phyloP scores from a whole-genome alignment of 2,888 invertebrate genomes.

The Eupithecia abbreviata region DNA sequence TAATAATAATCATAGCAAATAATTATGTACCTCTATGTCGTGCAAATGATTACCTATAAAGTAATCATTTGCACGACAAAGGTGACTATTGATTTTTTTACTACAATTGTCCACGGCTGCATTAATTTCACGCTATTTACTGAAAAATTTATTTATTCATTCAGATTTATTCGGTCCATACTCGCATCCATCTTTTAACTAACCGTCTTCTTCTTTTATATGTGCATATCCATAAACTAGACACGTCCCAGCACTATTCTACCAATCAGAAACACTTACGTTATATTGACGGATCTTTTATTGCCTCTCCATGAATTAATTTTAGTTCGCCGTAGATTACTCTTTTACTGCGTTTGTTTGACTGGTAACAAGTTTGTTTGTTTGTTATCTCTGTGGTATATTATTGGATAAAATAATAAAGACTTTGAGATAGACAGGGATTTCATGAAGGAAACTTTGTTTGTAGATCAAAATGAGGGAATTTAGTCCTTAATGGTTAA shows the following conservation, averaged over 20 bases:
- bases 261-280: slow-evolving; percentile 39
- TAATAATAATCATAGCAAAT: too few relatives aligned
- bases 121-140: not conserved
- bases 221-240: slow-evolving; percentile 18
- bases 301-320: slow-evolving; percentile 64
- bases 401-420: slow-evolving; percentile 7
- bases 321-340: slow-evolving; percentile 62
- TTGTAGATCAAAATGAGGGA: not conserved
- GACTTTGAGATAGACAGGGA: not conserved
- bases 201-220: not conserved
- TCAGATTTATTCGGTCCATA: not conserved
- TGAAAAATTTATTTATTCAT: not conserved
- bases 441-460: not conserved
- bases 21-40: too few relatives aligned
- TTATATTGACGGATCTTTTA: slow-evolving; percentile 55
- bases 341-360: slow-evolving; percentile 48
- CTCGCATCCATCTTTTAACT: not conserved
- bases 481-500: not conserved
- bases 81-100: too few relatives aligned
- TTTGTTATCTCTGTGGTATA: not conserved
- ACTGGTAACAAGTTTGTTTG: slow-evolving; percentile 25
- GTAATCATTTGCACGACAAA: too few relatives aligned
- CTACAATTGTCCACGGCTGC: too few relatives aligned
- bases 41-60: too few relatives aligned
- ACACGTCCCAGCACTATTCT: slow-evolving; percentile 28